phyloP scores from a whole-genome alignment of 1,140 invertebrate genomes.

The Ceratitis capitata region DNA sequence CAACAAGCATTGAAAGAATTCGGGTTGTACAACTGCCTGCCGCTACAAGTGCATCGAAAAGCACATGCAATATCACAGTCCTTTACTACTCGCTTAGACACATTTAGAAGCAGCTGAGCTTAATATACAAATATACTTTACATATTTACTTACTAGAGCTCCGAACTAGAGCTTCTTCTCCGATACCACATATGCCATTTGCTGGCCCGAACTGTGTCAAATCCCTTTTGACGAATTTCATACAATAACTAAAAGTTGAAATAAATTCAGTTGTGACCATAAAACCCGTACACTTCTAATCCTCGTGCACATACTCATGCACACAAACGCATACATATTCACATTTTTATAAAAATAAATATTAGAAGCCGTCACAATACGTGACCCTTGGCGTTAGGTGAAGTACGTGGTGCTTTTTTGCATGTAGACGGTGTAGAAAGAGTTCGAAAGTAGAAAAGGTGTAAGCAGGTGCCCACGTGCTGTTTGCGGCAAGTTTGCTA shows the following conservation, averaged over 20 bases:
- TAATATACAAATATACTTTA: background rate
- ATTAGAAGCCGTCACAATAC: conserved; percentile 26
- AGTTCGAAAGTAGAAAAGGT: background rate
- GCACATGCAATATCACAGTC: background rate
- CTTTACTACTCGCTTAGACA: background rate
- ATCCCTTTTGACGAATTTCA: conserved; percentile 30
- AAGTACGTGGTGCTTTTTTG: background rate
- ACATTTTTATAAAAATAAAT: background rate
- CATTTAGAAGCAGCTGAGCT: background rate
- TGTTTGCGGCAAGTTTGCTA: background rate
- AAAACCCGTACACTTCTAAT: background rate
- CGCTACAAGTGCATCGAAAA: background rate
- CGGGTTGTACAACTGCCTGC: background rate
- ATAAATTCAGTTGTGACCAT: conserved; percentile 25
- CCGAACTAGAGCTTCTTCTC: background rate
- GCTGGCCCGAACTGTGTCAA: background rate
- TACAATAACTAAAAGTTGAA: conserved; percentile 32
- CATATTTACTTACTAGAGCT: background rate
- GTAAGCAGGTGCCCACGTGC: no score
- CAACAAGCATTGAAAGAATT: background rate
- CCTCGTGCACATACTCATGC: background rate
- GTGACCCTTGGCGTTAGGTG: conserved; percentile 6
- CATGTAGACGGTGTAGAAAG: no score
- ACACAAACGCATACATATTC: background rate
- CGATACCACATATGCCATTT: background rate